A percentile compares a stretch with the other conserved stretches of the same genome.
These are phyloP conservation scores for Sebastes kiyomatsui DNA, from an alignment of 2,797 vertebrate species.

Conservation along the genomic window DNA sequence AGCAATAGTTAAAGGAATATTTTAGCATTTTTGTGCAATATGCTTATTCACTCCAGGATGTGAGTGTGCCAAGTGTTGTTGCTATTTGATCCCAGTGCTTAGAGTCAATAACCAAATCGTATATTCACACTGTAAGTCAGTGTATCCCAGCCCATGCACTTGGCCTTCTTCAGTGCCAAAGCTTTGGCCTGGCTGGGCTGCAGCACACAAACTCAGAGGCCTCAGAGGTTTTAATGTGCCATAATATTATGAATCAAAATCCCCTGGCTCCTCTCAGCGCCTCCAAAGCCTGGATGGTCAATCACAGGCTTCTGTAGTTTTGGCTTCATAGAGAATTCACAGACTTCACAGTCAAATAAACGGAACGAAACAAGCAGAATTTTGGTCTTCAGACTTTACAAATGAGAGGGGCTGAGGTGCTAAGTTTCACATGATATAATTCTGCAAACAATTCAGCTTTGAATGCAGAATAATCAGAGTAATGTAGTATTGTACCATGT, in stretches of 20 bases:
- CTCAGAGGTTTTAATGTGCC: not conserved
- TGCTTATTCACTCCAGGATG: not conserved
- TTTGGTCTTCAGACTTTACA: not conserved
- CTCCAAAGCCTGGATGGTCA: not conserved
- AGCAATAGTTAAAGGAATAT: not conserved
- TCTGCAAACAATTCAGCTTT: not conserved
- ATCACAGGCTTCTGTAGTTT: not conserved
- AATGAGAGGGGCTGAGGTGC: not conserved
- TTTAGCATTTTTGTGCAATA: not conserved
- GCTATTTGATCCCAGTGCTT: not conserved
- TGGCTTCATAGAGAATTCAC: not conserved
- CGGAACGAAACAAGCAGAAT: not conserved
- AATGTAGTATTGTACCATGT: not conserved
- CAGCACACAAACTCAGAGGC: not conserved
- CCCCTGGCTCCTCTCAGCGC: not conserved
- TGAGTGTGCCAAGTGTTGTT: not conserved
- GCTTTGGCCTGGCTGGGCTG: not conserved
- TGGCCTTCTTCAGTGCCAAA: not conserved
- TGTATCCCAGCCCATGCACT: not conserved
- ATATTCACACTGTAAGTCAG: not conserved
- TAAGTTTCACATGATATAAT: not conserved
- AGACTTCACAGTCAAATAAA: not conserved
- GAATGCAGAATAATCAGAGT: not conserved
- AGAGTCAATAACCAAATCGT: not conserved
- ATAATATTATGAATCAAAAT: slow-evolving; percentile 6